Evolutionary conservation across 2,113 vertebrate species (phyloP).

Genomic region (Xyliphius kryptos): DNA sequence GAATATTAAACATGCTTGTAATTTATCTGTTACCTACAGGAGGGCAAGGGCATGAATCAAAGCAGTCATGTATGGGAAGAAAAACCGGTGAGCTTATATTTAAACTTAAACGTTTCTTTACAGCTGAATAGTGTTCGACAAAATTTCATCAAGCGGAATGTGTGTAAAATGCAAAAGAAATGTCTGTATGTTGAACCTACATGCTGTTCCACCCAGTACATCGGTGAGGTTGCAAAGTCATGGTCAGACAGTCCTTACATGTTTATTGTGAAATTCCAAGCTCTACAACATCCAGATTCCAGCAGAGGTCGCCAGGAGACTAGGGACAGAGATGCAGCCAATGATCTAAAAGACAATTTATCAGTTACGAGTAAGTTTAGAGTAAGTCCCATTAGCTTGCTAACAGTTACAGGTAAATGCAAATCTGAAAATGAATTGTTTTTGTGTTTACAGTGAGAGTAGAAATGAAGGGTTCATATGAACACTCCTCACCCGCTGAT

Average conservation of each 20-base stretch:
- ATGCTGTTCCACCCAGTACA: slow-evolving; percentile 51
- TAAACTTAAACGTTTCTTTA: too few relatives aligned
- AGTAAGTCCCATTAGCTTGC: too few relatives aligned
- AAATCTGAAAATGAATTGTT: too few relatives aligned
- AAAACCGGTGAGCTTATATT: slow-evolving; percentile 13
- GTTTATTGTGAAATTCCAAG: slow-evolving; percentile 80
- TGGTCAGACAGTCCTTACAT: slow-evolving; percentile 88
- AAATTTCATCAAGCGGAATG: too few relatives aligned
- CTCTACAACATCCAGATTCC: background rate
- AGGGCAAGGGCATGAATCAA: background rate
- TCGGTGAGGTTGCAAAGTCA: slow-evolving; percentile 77
- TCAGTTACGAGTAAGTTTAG: slow-evolving; percentile 61
- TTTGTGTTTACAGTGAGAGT: slow-evolving; percentile 66
- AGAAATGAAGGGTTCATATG: slow-evolving; percentile 73
- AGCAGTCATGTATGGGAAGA: background rate
- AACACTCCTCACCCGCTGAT: slow-evolving; percentile 79
- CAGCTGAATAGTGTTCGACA: too few relatives aligned
- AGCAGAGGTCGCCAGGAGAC: slow-evolving; percentile 12
- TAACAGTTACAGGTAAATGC: too few relatives aligned
- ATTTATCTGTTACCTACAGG: slow-evolving; percentile 3
- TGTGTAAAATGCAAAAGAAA: too few relatives aligned
- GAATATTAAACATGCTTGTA: background rate
- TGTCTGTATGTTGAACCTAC: background rate
- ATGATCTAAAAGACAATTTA: slow-evolving; percentile 38
- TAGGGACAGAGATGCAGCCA: slow-evolving; percentile 35